phyloP scores from a whole-genome alignment of 2,797 vertebrate species.

The Pangasius larnaudii region DNA sequence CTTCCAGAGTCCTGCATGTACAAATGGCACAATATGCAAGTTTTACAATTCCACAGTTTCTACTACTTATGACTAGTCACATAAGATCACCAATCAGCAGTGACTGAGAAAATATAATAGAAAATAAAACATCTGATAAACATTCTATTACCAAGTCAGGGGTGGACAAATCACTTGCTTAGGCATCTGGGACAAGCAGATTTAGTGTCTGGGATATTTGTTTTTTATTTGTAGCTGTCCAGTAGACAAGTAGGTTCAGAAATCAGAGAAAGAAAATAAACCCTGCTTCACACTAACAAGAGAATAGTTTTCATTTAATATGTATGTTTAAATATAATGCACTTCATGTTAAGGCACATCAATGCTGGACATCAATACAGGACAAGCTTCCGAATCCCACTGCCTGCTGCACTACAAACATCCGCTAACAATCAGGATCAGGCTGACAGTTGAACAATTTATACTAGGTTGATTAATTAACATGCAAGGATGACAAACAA shows the following conservation, averaged over 20 bases:
- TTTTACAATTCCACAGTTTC: background rate
- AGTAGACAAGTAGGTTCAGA: background rate
- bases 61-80: background rate
- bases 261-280: background rate
- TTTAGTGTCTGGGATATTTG: background rate
- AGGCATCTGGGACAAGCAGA: background rate
- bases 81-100: background rate
- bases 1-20: conserved; percentile 73
- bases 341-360: background rate
- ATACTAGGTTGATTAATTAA: background rate
- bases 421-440: background rate
- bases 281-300: background rate
- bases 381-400: background rate
- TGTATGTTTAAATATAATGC: background rate
- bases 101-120: background rate
- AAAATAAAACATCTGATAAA: background rate
- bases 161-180: background rate
- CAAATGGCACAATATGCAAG: conserved; percentile 9
- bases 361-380: background rate
- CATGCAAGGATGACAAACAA: background rate
- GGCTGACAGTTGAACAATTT: background rate
- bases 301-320: background rate
- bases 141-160: background rate
- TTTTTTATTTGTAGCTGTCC: background rate
- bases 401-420: background rate